Percentiles rank a stretch among this genome's conserved stretches.
Evolutionary conservation across 2,113 vertebrate genomes (phyloP).

Genomic region (Monopterus albus): DNA sequence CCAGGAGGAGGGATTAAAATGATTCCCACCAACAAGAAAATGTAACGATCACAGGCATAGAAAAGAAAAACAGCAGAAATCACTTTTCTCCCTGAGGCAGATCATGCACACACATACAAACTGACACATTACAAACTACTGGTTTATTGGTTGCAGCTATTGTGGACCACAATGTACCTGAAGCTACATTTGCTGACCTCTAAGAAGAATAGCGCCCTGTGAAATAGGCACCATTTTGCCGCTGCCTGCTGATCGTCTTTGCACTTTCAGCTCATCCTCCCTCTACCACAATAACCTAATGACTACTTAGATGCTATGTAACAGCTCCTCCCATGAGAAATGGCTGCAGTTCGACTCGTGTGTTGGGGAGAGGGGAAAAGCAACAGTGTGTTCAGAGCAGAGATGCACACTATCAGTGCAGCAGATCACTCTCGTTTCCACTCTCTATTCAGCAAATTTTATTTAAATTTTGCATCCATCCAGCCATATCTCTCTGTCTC

Average conservation of each 20-base stretch:
- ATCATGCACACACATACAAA: not conserved
- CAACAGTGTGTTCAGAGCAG: slow-evolving; percentile 20
- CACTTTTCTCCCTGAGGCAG: not conserved
- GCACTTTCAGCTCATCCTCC: slow-evolving; percentile 48
- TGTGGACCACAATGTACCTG: slow-evolving; percentile 28
- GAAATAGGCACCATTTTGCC: slow-evolving; percentile 53
- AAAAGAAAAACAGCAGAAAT: slow-evolving; percentile 56
- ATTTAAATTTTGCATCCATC: too few relatives aligned
- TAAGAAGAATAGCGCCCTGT: slow-evolving; percentile 22
- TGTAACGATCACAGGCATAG: slow-evolving; percentile 59
- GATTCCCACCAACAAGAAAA: slow-evolving; percentile 59
- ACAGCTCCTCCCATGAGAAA: slow-evolving; percentile 52
- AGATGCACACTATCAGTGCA: not conserved
- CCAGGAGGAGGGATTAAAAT: slow-evolving; percentile 53
- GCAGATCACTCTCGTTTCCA: not conserved
- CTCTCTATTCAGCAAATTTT: too few relatives aligned
- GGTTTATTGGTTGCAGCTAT: slow-evolving; percentile 25
- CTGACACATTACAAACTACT: slow-evolving; percentile 21
- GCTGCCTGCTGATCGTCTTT: slow-evolving; percentile 49
- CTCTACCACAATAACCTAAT: slow-evolving; percentile 48
- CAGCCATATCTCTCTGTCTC: too few relatives aligned
- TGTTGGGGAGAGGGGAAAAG: slow-evolving; percentile 14
- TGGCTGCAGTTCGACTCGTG: slow-evolving; percentile 18
- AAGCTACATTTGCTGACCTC: slow-evolving; percentile 23
- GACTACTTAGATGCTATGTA: slow-evolving; percentile 62